A percentile compares a stretch with the other conserved stretches of the same genome.
Conservation (phyloP, 2,797 vertebrate species). For the Botia almorhae region DNA sequence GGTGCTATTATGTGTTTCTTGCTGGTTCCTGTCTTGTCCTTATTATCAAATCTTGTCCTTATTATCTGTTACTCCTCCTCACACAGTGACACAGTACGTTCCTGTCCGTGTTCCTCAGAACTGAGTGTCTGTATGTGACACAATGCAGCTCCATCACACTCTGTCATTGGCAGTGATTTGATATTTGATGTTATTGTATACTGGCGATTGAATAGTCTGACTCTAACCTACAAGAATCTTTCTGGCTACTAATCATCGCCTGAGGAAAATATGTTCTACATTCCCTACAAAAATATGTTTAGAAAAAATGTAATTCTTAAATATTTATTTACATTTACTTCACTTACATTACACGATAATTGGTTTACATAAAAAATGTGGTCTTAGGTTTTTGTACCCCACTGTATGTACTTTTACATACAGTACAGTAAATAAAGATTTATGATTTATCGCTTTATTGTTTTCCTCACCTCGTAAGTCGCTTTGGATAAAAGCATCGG, state of each 20-base stretch:
- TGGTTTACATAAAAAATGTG: too few species aligned
- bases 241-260: conserved; percentile 3
- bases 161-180: conserved; percentile 19
- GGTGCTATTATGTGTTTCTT: conserved; percentile 40
- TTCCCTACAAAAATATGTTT: too few species aligned
- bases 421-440: too few species aligned
- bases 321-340: too few species aligned
- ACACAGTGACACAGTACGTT: conserved; percentile 2
- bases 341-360: too few species aligned
- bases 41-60: conserved; percentile 14
- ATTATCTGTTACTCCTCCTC: conserved; percentile 37
- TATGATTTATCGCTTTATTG: too few species aligned
- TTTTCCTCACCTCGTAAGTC: too few species aligned
- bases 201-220: conserved; percentile 30
- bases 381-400: too few species aligned
- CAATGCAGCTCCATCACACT: conserved; percentile 1
- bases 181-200: conserved; percentile 31
- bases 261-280: too few species aligned
- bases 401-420: too few species aligned
- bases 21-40: conserved; percentile 11
- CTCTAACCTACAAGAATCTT: background rate
- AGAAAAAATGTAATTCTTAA: too few species aligned
- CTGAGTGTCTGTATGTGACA: conserved; percentile 35
- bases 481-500: too few species aligned
- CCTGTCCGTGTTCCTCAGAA: conserved; percentile 29